These are phyloP conservation scores for Amiota minor DNA, from an alignment of 2,888 invertebrate species.

Conservation along the genomic window DNA sequence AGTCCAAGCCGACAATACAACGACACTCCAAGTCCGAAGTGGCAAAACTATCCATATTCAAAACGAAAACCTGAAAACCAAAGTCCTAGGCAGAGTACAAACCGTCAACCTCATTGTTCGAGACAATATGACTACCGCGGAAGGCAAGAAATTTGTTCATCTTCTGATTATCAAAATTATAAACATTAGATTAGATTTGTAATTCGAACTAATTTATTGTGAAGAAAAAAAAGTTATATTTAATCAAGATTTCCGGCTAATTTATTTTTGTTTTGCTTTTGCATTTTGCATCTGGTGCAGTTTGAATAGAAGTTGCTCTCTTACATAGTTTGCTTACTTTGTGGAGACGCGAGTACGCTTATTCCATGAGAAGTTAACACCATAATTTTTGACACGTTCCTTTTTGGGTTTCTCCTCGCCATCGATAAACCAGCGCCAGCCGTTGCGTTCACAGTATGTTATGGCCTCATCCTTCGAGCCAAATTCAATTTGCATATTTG, in stretches of 20 bases:
- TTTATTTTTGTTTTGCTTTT: constrained; percentile 23
- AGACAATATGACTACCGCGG: constrained; percentile 25
- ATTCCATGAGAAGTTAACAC: constrained; percentile 96
- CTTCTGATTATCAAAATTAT: too few species aligned
- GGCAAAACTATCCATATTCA: too few species aligned
- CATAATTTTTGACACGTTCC: constrained; percentile 91
- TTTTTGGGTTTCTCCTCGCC: constrained; percentile 80
- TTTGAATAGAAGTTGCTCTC: background rate
- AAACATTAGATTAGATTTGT: too few species aligned
- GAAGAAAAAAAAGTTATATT: constrained; percentile 31
- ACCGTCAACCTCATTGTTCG: constrained; percentile 11
- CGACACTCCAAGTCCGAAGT: too few species aligned
- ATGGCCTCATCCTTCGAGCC: constrained; percentile 88
- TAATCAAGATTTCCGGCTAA: constrained; percentile 25
- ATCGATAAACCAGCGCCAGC: constrained; percentile 92
- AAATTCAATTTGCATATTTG: constrained; percentile 91
- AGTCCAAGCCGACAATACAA: background rate
- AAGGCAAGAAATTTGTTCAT: constrained; percentile 14
- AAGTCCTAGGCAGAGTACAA: constrained; percentile 24
- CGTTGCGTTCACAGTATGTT: constrained; percentile 93
- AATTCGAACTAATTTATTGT: background rate
- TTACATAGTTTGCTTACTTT: constrained; percentile 78
- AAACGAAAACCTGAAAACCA: background rate
- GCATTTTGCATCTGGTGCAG: background rate
- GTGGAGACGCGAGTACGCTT: constrained; percentile 95